phyloP scores from a whole-genome alignment of 2,797 vertebrate genomes.

The Lateolabrax maculatus region DNA sequence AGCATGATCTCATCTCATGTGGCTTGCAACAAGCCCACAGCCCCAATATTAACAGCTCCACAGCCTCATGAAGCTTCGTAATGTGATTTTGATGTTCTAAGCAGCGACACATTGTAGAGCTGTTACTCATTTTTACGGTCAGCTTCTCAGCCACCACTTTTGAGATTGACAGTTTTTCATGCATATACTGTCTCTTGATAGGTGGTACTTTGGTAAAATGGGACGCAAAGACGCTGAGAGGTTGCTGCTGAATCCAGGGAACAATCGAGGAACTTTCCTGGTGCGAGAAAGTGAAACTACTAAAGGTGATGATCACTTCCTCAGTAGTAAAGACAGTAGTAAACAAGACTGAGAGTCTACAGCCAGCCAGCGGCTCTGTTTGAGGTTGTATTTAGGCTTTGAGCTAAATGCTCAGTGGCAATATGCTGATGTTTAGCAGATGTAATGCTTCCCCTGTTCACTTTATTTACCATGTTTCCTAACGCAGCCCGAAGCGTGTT shows the following conservation, averaged over 20 bases:
- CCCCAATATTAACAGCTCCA: constrained; percentile 2
- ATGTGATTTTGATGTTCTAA: constrained; percentile 11
- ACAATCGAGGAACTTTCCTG: constrained; percentile 94
- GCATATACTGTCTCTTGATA: constrained; percentile 56
- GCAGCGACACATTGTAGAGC: not conserved
- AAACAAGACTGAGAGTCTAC: no score
- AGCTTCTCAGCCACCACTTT: not conserved
- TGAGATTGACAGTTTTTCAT: not conserved
- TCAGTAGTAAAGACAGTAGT: no score
- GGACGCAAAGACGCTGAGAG: constrained; percentile 97
- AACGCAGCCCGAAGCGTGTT: no score
- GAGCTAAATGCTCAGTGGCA: no score
- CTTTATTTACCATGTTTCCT: no score
- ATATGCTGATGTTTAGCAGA: no score
- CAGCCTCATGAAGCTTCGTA: not conserved
- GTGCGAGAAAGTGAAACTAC: constrained; percentile 98
- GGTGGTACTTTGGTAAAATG: constrained; percentile 99
- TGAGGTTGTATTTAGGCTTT: no score
- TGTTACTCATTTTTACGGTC: not conserved
- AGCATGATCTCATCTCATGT: constrained; percentile 28
- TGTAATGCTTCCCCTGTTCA: no score
- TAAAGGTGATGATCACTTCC: constrained; percentile 87
- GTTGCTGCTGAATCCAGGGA: constrained; percentile 94
- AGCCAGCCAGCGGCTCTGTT: no score
- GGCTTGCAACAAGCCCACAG: constrained; percentile 8